Conservation (phyloP, 2,113 vertebrate species). For the Platysternon megacephalum region DNA sequence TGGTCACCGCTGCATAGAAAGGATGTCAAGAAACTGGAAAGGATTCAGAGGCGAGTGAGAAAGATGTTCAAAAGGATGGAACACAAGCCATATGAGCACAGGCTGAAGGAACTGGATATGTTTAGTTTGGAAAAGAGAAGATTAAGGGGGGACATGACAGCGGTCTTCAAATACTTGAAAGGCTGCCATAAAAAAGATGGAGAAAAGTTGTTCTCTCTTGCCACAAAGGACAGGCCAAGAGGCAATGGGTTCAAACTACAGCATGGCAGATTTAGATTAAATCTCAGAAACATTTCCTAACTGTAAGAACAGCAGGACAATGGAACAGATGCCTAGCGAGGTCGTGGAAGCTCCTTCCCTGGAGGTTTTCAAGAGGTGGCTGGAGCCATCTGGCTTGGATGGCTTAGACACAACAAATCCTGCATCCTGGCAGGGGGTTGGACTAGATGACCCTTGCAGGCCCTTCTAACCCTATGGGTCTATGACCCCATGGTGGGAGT, state of each 20-base stretch:
- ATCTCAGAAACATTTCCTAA: not conserved
- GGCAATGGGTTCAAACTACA: not conserved
- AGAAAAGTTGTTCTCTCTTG: not conserved
- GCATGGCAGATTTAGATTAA: not conserved
- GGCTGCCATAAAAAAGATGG: not conserved
- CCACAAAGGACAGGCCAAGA: not conserved
- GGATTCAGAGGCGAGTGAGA: not conserved
- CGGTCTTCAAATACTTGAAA: not conserved
- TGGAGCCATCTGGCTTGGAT: not conserved
- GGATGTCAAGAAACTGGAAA: not conserved
- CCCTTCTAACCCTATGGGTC: not conserved
- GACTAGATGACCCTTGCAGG: not conserved
- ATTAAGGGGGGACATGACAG: not conserved
- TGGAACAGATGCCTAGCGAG: not conserved
- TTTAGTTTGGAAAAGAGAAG: not conserved
- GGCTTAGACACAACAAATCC: not conserved
- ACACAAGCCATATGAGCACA: not conserved
- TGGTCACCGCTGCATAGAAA: not conserved
- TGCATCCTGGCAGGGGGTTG: not conserved
- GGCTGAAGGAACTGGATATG: not conserved
- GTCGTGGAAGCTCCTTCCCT: not conserved
- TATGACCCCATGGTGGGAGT: not conserved
- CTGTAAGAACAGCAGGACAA: not conserved
- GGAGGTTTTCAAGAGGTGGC: not conserved
- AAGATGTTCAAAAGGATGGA: not conserved